Percentiles rank a stretch among this genome's conserved stretches.
Conservation (phyloP, 2,113 vertebrate genomes). For the Casuarius casuarius region DNA sequence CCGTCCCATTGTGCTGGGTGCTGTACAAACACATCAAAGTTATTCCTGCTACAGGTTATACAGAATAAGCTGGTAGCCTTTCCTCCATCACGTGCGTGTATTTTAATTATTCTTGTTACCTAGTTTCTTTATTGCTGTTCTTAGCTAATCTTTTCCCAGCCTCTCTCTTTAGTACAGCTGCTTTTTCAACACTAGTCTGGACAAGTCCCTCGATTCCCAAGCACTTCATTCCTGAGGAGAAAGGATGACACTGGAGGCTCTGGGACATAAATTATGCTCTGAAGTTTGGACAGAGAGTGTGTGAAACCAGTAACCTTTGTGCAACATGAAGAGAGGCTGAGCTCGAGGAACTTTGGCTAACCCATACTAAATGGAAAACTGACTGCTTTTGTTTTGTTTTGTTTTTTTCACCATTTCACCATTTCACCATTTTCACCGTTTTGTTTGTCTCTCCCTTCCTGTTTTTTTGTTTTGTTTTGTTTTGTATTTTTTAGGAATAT, state of each 20-base stretch:
- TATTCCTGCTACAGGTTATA: not conserved
- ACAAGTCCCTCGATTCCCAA: not conserved
- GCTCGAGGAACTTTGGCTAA: not conserved
- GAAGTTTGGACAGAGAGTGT: not conserved
- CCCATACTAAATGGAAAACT: accelerated
- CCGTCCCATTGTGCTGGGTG: not conserved
- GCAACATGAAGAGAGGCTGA: accelerated
- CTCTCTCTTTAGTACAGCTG: not conserved
- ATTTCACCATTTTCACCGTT: not conserved
- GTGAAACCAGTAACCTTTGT: not conserved
- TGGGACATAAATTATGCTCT: not conserved
- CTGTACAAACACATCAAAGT: not conserved
- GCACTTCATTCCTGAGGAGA: not conserved
- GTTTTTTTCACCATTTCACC: not conserved
- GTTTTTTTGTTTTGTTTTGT: not conserved
- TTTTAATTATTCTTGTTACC: not conserved
- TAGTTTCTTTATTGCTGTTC: not conserved
- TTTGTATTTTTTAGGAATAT: conserved; percentile 52
- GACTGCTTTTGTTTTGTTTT: not conserved
- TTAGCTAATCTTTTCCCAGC: not conserved
- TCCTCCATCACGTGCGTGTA: not conserved
- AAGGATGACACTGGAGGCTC: not conserved
- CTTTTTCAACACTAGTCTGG: not conserved
- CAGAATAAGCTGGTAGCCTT: not conserved
- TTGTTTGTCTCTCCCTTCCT: not conserved